Base-by-base conservation (phyloP, 1,140 invertebrate genomes). In the Trigoniulus corallinus region DNA sequence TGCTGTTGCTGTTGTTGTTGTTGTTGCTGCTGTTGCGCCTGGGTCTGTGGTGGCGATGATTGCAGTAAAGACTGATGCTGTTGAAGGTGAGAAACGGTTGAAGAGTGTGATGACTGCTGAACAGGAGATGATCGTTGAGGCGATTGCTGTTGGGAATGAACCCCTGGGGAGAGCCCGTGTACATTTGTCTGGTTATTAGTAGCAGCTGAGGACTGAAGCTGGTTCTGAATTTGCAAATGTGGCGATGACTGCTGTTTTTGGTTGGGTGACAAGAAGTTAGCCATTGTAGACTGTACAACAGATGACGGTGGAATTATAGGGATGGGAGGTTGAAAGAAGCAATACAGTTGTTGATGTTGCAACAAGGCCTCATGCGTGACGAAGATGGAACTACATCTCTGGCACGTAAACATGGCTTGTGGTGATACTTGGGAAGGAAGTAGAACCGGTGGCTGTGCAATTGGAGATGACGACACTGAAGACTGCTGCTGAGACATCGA, bases 291-390 rank as follows among this genome's bases (percentile, higher is more conserved):
- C 22, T 51, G 39, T n/a, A n/a, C n/a, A 10, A 40, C 25, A 23
- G 49, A 7, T 20, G 50, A 45, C 34, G 48, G 70, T 58, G 75
- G 74, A 59, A 77, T 76, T 43, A 78, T 61, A 13, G 69, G 69
- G 58, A 76, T 64, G 10, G 76, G 74, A 58, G 77, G 76, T 25
- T 58, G 77, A 62, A 84, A 84, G 62, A 82, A 75, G 58, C 82
- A 86, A 64, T 81, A 82, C 23, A 82, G 71, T 63, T 85, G 78
- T 61, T 87, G 84, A 69, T 91, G 87, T 56, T 82, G 80, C 47
- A 76, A 71, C 55, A 87, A 72, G 67, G 86, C 78, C 60, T 91
- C 85, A 62, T 80, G 78, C 57, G 72, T 82, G n/a, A 74, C 72
- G 62, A 85, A 87, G 51, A 82, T 68, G 43, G 81, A 76, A 59